A percentile compares a stretch with the other conserved stretches of the same genome.
These are phyloP conservation scores for Euwallacea fornicatus DNA, from an alignment of 1,140 invertebrate genomes.

Conservation along the genomic window DNA sequence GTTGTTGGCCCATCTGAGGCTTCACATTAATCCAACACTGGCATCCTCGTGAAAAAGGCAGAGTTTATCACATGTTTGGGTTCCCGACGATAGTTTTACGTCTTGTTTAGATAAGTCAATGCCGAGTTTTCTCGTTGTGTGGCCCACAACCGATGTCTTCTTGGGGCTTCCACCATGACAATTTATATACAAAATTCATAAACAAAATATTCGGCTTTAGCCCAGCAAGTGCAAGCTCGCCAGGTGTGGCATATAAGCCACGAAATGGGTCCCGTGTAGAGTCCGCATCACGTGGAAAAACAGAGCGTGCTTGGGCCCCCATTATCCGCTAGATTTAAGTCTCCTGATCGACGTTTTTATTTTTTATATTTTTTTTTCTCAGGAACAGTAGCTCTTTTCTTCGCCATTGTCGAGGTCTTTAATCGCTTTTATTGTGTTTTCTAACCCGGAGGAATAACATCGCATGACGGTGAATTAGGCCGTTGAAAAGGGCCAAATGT, in stretches of 20 bases:
- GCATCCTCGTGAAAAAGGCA: background rate
- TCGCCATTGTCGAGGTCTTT: background rate
- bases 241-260: too few relatives aligned
- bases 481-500: constrained; percentile 3
- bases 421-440: constrained; percentile 6
- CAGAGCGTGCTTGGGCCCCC: constrained; percentile 12
- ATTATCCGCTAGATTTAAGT: constrained; percentile 16
- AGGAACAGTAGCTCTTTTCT: background rate
- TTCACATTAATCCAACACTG: too few relatives aligned
- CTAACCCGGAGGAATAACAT: background rate
- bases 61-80: constrained; percentile 35
- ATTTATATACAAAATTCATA: too few relatives aligned
- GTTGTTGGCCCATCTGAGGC: too few relatives aligned
- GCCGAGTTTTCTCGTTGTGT: constrained; percentile 35
- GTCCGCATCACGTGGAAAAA: constrained; percentile 13
- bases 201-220: too few relatives aligned
- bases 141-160: constrained; percentile 21
- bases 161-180: too few relatives aligned
- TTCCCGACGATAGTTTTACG: constrained; percentile 38
- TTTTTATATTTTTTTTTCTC: too few relatives aligned
- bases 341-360: background rate
- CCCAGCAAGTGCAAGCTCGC: too few relatives aligned
- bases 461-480: too few relatives aligned
- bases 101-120: constrained; percentile 38
- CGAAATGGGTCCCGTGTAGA: too few relatives aligned